These are phyloP conservation scores for Polypterus bichir DNA, from an alignment of 2,113 vertebrate genomes.

Conservation along the genomic window DNA sequence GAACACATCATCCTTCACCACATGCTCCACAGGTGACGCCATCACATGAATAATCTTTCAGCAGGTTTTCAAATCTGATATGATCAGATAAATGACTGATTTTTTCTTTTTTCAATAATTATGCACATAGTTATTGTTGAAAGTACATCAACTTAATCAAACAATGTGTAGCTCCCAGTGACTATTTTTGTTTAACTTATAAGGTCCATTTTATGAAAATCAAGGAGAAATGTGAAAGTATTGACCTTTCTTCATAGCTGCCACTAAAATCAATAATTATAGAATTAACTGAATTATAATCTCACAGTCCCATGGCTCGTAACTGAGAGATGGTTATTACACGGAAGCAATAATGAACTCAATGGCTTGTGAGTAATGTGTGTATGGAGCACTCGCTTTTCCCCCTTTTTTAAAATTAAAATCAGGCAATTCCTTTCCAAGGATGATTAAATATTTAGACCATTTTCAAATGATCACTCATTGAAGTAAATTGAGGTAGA, in stretches of 20 bases:
- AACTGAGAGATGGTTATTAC: slow-evolving; percentile 36
- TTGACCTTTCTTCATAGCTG: slow-evolving; percentile 44
- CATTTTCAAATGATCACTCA: slow-evolving; percentile 10
- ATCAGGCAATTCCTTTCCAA: slow-evolving; percentile 37
- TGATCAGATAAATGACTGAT: not conserved
- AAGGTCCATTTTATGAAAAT: slow-evolving; percentile 28
- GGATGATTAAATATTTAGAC: slow-evolving; percentile 39
- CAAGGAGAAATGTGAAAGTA: slow-evolving; percentile 31
- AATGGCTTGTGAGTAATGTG: slow-evolving; percentile 50
- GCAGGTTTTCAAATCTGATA: not conserved
- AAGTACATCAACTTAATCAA: too few relatives aligned
- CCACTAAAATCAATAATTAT: slow-evolving; percentile 47
- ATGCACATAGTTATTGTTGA: slow-evolving; percentile 8
- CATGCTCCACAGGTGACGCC: too few relatives aligned
- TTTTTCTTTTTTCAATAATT: slow-evolving; percentile 13
- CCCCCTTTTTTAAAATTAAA: slow-evolving; percentile 29
- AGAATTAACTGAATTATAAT: slow-evolving; percentile 51
- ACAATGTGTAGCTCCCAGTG: not conserved
- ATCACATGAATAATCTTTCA: not conserved
- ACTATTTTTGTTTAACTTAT: slow-evolving; percentile 9
- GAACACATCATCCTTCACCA: too few relatives aligned
- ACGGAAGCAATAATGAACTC: slow-evolving; percentile 50
- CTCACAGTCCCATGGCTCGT: slow-evolving; percentile 35
- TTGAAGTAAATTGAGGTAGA: slow-evolving; percentile 4
- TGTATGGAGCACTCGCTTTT: slow-evolving; percentile 32